Base-by-base conservation (phyloP, 2,888 invertebrate genomes). In the Physocephala rufipes region DNA sequence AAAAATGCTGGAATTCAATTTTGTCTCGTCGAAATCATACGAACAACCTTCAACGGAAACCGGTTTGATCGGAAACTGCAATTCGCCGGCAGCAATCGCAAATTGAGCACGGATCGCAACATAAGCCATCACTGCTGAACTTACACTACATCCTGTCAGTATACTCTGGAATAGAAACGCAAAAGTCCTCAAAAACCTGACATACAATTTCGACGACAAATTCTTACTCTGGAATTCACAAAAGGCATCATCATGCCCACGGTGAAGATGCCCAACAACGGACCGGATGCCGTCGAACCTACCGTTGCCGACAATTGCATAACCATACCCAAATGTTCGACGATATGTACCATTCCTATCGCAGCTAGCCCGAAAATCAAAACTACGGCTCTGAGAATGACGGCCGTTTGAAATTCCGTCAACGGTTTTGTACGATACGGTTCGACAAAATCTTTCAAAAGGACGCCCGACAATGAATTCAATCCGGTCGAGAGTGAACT, bases 401-500 rank as follows among this genome's bases (percentile, higher is more conserved):
- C 88, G 65, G 86, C 87, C 0, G 88, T 87, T 74, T 89, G 88
- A 15, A 81, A 85, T 36, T 89, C 87, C 2, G 90, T 87, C 0
- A 90, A 79, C 21, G 89, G 86, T 73, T 85, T 85, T 74, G 87
- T 89, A 70, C 90, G 87, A 78, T 89, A 88, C 0, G 93, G 92
- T 77, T 92, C 92, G 78, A 92, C 90, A 79, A 93, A 90, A 81
- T 93, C 93, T 85, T 93, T 92, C 49, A 93, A 88, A 55, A 93
- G 90, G 0, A 93, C 92, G 0, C 92, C 93, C 2, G 93, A 90
- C 89, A 93, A 90, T 0, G 93, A 92, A 79, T 94, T 93, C 4
- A 93, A 84, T 0, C 92, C 92, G 28, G 93, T 93, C 0, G 93
- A 93, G 83, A 93, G 88, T 0, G 93, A 92, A 82, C 93, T 93